Percentiles rank a stretch among this genome's conserved stretches.
These are phyloP conservation scores for Triplophysa yarkandensis DNA, from an alignment of 2,797 vertebrate genomes.

Conservation along the genomic window DNA sequence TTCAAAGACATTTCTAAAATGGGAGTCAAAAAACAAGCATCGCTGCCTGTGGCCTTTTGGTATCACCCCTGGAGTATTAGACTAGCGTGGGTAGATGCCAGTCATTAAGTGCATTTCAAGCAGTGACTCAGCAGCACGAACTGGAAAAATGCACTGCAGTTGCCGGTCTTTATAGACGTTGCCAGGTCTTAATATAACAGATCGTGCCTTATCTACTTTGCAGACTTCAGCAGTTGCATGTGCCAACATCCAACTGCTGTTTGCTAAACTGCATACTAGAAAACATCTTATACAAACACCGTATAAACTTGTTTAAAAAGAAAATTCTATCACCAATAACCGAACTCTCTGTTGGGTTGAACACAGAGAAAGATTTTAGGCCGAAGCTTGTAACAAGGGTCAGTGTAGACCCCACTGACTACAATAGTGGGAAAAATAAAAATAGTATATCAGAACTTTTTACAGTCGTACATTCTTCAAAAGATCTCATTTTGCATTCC, in stretches of 20 bases:
- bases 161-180: conserved; percentile 8
- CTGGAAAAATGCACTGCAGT: conserved; percentile 28
- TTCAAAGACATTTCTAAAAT: not conserved
- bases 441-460: no score
- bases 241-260: not conserved
- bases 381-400: no score
- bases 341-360: no score
- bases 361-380: no score
- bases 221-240: not conserved
- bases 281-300: not conserved
- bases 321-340: no score
- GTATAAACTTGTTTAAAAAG: not conserved
- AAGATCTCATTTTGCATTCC: no score
- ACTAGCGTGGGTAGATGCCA: conserved; percentile 8
- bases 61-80: not conserved
- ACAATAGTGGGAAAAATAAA: no score
- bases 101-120: conserved; percentile 34
- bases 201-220: conserved; percentile 15
- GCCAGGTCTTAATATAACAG: conserved; percentile 34
- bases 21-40: not conserved
- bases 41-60: not conserved
- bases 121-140: conserved; percentile 36
- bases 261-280: not conserved
- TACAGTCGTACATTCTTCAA: no score
- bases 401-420: no score